Evolutionary conservation across 2,888 invertebrate genomes (phyloP).

Genomic region (Augochlorella aurata): DNA sequence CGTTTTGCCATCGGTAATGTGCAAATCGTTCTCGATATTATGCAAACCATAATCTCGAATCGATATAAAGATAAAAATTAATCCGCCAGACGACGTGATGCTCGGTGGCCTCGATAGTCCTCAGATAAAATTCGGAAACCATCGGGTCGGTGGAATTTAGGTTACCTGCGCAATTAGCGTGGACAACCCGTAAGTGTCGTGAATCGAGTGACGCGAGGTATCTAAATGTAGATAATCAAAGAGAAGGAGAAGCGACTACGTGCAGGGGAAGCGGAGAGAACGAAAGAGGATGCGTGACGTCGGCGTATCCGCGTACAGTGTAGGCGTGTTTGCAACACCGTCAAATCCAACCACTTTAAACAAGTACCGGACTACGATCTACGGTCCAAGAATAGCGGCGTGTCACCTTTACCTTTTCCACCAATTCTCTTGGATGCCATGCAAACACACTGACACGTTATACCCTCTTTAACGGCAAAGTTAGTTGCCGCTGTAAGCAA

Average conservation of each 20-base stretch:
- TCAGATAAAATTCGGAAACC: conserved; percentile 26
- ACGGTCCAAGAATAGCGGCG: conserved; percentile 66
- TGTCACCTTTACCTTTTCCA: conserved; percentile 65
- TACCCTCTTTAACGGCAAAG: conserved; percentile 4
- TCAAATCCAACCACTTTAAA: conserved; percentile 58
- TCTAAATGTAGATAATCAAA: conserved; percentile 56
- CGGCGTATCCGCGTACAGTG: conserved; percentile 32
- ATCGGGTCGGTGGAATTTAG: conserved; percentile 37
- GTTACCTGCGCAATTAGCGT: conserved; percentile 49
- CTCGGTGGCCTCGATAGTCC: not conserved
- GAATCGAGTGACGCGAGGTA: conserved; percentile 41
- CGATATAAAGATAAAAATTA: not conserved
- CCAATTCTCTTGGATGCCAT: conserved; percentile 32
- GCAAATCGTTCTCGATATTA: not conserved
- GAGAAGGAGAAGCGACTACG: conserved; percentile 7
- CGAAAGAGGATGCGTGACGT: conserved; percentile 14
- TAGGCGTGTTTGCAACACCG: conserved; percentile 44
- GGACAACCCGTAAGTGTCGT: conserved; percentile 52
- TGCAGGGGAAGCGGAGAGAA: not conserved
- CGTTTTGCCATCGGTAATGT: no score
- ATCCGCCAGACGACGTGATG: not conserved
- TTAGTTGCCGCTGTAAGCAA: conserved; percentile 20
- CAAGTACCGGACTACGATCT: conserved; percentile 52
- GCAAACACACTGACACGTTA: not conserved
- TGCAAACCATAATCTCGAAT: not conserved